Base-by-base conservation (phyloP, 2,113 vertebrate species). In the Pyrgilauda ruficollis region DNA sequence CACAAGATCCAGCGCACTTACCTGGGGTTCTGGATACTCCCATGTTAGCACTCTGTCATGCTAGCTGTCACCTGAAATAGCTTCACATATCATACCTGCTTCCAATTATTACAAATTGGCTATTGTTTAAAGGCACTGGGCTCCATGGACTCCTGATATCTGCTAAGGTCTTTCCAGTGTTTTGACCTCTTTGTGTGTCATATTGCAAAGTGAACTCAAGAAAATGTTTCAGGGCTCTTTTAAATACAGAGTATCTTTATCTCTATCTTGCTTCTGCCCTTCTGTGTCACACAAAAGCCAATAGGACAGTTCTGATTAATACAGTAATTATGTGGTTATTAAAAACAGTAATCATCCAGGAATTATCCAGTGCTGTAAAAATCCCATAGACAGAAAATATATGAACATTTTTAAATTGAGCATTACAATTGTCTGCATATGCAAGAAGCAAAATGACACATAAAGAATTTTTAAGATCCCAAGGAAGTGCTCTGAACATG, bases 291-390 rank as follows among this genome's bases (percentile, higher is more conserved):
- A 95, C 49, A 78, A 66, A 97, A 98, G 94, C 94, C 91, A 96
- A 97, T 94, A 97, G 97, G 96, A 98, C 89, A 96, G 96, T 96
- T 97, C 97, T 98, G 98, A 98, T 98, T 98, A 97, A 98, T 98
- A 96, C 33, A 93, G 97, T 98, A 98, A 98, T 98, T 98, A 98
- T 94, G 95, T 92, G 93, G 97, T 98, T 98, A 98, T 98, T 98
- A 98, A 98, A 98, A 98, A 97, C 97, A 98, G 97, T 97, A 97
- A 98, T 98, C 98, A 98, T 98, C 95, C 93, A 97, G 96, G 95
- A 98, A 98, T 97, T 97, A 98, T 97, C 96, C 96, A 92, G 78
- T 91, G 95, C 87, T 96, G 95, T 97, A 97, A 98, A 98, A 97
- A 97, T 97, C 97, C 94, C 96, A 97, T 97, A 96, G 88, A 97